Evolutionary conservation across 2,888 invertebrate species (phyloP).

Genomic region (Nephrocerus scutellatus): DNA sequence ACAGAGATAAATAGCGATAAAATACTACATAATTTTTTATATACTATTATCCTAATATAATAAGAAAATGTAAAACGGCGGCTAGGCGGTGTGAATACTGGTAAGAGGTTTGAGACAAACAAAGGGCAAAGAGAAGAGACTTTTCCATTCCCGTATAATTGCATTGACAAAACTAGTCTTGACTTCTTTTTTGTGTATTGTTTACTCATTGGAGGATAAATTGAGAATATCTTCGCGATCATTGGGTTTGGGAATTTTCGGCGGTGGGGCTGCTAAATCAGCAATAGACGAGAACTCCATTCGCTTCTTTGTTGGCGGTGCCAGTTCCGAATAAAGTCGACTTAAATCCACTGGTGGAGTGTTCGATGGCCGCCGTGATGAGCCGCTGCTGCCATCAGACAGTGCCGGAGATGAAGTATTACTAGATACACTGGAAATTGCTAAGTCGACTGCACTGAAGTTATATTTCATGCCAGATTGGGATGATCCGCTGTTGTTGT

Average conservation of each 20-base stretch:
- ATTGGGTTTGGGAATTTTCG: constrained; percentile 56
- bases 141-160: too few relatives aligned
- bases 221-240: constrained; percentile 48
- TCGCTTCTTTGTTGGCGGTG: constrained; percentile 44
- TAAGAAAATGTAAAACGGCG: too few relatives aligned
- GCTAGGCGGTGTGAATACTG: too few relatives aligned
- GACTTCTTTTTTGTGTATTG: too few relatives aligned
- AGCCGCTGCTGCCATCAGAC: constrained; percentile 41
- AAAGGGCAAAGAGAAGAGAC: too few relatives aligned
- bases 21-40: too few relatives aligned
- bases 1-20: too few relatives aligned
- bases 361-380: constrained; percentile 38
- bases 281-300: constrained; percentile 49
- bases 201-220: constrained; percentile 41
- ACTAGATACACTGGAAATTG: constrained; percentile 46
- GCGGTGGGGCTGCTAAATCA: constrained; percentile 50
- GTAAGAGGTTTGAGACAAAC: too few relatives aligned
- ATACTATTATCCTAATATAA: too few relatives aligned
- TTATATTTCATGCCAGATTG: constrained; percentile 39
- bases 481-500: constrained; percentile 24
- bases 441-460: constrained; percentile 47
- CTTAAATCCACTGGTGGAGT: constrained; percentile 45
- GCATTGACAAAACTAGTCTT: too few relatives aligned
- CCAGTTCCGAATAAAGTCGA: constrained; percentile 40
- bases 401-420: constrained; percentile 41